Conservation (phyloP, 2,113 vertebrate species). For the Phyllostomus hastatus region DNA sequence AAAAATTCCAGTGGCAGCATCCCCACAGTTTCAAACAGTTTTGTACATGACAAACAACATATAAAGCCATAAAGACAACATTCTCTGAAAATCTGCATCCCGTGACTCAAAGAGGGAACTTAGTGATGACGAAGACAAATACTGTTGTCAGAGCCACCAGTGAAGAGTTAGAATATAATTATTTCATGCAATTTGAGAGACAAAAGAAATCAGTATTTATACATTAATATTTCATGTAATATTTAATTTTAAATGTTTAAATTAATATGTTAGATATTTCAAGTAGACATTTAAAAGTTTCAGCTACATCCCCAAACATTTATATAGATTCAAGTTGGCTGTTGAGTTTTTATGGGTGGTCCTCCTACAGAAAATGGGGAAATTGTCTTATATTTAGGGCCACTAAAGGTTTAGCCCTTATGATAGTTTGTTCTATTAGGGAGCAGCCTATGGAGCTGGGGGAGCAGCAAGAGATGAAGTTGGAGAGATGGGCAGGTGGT, state of each 20-base stretch:
- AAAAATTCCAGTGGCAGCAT: neutral
- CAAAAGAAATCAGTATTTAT: neutral
- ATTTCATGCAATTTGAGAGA: neutral
- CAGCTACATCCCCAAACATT: neutral
- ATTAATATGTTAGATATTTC: neutral
- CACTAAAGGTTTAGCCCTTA: neutral
- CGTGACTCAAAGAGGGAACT: neutral
- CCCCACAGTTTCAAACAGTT: neutral
- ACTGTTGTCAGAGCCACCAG: neutral
- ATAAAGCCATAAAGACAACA: neutral
- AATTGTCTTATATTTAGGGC: neutral
- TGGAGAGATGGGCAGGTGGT: neutral
- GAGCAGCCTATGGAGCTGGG: neutral
- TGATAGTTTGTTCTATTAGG: neutral
- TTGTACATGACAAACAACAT: neutral
- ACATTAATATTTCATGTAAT: neutral
- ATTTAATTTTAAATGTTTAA: neutral
- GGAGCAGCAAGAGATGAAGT: neutral
- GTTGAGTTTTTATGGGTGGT: neutral
- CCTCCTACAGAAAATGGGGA: neutral
- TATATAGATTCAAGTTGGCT: neutral
- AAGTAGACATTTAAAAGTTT: neutral
- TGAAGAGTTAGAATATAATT: neutral
- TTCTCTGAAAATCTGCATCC: neutral
- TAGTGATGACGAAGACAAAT: neutral